Percentiles rank a stretch among this genome's conserved stretches.
phyloP scores from a whole-genome alignment of 2,113 vertebrate species.

The Crotophaga sulcirostris region DNA sequence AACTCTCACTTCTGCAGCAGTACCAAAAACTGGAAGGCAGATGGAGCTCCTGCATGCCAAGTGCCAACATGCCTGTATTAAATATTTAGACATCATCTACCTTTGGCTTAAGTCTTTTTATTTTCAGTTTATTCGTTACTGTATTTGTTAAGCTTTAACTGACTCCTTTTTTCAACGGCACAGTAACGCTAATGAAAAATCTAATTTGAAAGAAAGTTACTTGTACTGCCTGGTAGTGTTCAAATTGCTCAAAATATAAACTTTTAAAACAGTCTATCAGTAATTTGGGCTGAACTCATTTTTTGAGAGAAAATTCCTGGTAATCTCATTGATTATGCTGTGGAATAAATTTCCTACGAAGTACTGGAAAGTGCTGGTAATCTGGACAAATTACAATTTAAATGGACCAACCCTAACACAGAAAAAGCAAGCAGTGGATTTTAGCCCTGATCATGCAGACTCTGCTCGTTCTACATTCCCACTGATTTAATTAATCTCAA shows the following conservation, averaged over 20 bases:
- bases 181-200: not conserved
- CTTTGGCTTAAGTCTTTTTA: not conserved
- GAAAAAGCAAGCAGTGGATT: not conserved
- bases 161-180: not conserved
- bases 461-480: slow-evolving; percentile 14
- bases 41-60: slow-evolving; percentile 39
- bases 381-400: not conserved
- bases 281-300: not conserved
- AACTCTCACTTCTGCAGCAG: not conserved
- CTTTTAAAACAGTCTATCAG: not conserved
- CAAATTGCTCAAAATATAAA: not conserved
- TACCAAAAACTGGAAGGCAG: slow-evolving; percentile 43
- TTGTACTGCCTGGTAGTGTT: not conserved
- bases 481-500: slow-evolving; percentile 38
- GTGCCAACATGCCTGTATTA: not conserved
- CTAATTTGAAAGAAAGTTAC: not conserved
- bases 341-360: not conserved
- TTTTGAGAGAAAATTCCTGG: slow-evolving; percentile 2
- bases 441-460: not conserved
- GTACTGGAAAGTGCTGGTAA: not conserved
- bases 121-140: not conserved
- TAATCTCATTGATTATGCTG: not conserved
- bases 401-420: not conserved
- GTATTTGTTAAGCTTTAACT: not conserved
- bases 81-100: not conserved